phyloP scores from a whole-genome alignment of 2,113 vertebrate genomes.

The Urocolius indicus region DNA sequence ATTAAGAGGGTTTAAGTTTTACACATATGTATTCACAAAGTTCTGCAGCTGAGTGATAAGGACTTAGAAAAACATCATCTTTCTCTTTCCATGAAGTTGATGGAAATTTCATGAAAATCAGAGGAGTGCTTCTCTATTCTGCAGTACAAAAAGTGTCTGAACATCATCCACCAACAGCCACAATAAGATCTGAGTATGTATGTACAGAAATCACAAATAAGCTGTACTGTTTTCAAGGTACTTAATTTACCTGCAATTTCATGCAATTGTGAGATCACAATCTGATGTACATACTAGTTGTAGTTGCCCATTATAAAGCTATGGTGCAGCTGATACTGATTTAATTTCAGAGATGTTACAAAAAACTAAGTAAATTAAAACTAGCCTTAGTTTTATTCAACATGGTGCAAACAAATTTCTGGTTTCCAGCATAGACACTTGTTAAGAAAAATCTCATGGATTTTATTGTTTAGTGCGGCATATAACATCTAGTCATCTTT shows the following conservation, averaged over 20 bases:
- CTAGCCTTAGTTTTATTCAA: neutral
- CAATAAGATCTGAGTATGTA: neutral
- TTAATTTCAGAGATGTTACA: neutral
- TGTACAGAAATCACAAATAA: neutral
- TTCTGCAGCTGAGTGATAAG: neutral
- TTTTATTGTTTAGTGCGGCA: neutral
- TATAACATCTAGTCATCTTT: neutral
- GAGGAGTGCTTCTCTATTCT: neutral
- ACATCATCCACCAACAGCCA: neutral
- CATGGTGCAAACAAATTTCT: neutral
- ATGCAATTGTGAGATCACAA: neutral
- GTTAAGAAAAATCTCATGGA: neutral
- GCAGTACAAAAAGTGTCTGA: neutral
- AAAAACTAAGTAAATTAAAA: neutral
- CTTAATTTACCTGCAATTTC: neutral
- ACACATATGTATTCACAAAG: fast-evolving
- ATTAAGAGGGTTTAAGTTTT: neutral
- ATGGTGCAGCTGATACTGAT: neutral
- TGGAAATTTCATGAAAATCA: neutral
- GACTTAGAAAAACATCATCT: neutral
- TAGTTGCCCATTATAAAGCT: neutral
- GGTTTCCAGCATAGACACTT: neutral
- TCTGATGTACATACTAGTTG: neutral
- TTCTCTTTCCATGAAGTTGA: neutral
- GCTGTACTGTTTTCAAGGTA: neutral